Percentiles rank a stretch among this genome's conserved stretches.
Conservation (phyloP, 1,140 invertebrate genomes). For the Oscheius sp. region DNA sequence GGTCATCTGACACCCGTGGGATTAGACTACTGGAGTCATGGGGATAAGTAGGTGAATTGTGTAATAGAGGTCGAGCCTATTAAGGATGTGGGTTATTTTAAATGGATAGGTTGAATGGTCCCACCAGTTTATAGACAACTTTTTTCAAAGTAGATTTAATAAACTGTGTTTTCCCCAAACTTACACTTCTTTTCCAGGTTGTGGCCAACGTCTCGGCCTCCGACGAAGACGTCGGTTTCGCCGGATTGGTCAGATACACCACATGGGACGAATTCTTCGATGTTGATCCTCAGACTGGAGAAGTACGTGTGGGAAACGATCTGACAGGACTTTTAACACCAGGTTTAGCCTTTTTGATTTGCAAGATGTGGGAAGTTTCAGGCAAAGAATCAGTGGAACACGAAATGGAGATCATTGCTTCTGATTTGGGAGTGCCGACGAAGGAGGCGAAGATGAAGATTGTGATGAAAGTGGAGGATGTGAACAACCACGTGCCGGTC, state of each 20-base stretch:
- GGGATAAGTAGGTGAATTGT: too few species aligned
- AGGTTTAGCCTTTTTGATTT: neutral
- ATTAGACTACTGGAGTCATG: too few species aligned
- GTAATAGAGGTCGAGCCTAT: too few species aligned
- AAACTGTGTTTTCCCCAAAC: neutral
- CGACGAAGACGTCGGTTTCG: constrained; percentile 46
- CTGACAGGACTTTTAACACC: constrained; percentile 37
- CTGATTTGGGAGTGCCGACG: constrained; percentile 72
- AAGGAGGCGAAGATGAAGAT: constrained; percentile 65
- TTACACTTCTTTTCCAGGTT: constrained; percentile 26
- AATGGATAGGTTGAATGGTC: too few species aligned
- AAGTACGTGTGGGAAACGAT: constrained; percentile 38
- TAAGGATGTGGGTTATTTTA: too few species aligned
- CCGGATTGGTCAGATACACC: constrained; percentile 45
- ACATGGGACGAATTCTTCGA: constrained; percentile 38
- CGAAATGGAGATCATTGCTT: constrained; percentile 8
- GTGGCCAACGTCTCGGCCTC: constrained; percentile 42
- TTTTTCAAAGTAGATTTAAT: neutral
- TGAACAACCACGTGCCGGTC: constrained; percentile 88
- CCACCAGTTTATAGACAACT: too few species aligned
- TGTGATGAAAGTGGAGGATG: constrained; percentile 87
- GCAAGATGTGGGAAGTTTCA: neutral
- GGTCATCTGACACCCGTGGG: too few species aligned
- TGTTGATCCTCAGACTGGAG: constrained; percentile 44
- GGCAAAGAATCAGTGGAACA: neutral